Evolutionary conservation across 2,113 vertebrate species (phyloP), one percentile per base, ranked within the genome.

Genomic region (Patagioenas fasciata): DNA sequence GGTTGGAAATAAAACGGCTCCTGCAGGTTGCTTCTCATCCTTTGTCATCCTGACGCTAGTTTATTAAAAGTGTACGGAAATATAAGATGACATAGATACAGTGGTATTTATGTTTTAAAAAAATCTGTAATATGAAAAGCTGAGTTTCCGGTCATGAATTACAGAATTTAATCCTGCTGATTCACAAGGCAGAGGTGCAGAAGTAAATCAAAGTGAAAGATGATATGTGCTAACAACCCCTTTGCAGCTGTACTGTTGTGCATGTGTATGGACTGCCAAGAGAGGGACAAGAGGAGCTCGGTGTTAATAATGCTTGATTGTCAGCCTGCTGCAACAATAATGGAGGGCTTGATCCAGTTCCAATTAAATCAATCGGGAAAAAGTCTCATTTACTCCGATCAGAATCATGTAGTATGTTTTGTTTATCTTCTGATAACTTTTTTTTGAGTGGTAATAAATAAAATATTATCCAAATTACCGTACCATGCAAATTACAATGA

Each of bases 201-300:
- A 93, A 92, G 31, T 48, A 83, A 96, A 94, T 88, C 26, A 47
- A 38, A 82, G 62, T 67, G 77, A 93, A 92, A 74, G 85, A 34
- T 29, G 38, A 71, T 77, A 71, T 0, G 5, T 77, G 53, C 67
- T 56, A 80, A 29, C 57, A 75, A 53, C 23, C 40, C 5, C 56
- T 64, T 51, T 71, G 78, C 58, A 85, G 83, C 48, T 66, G 54
- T 21, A 80, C 72, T 11, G 13, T 36, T 48, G 36, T 85, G 72
- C 31, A 3, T 47, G 24, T 3, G 13, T 5, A 66, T 69, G 19
- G 60, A n/a, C 38, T 87, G 70, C 56, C 85, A 87, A 60, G 60
- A 32, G 23, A 65, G 44, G 47, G 69, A 87, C 56, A 65, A 82
- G 62, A 77, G 47, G 5, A 67, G 24, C 36, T 69, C 51, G 79